Evolutionary conservation across 2,797 vertebrate genomes (phyloP).

Genomic region (Pelochelys cantorii): DNA sequence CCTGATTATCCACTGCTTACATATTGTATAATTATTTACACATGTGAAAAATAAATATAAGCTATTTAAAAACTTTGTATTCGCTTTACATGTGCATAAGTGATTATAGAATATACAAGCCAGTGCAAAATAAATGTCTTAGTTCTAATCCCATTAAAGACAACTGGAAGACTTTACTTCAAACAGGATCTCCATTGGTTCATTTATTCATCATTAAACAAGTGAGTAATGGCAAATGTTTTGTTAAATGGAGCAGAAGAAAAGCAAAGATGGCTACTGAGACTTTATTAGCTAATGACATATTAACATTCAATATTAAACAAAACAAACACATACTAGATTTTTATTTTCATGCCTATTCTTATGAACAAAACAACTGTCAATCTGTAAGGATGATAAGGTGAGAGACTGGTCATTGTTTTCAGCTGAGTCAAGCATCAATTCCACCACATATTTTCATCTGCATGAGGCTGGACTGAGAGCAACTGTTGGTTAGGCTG

Average conservation of each 20-base stretch:
- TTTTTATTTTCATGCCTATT: background rate
- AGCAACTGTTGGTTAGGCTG: background rate
- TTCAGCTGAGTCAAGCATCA: background rate
- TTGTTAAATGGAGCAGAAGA: background rate
- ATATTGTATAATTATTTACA: background rate
- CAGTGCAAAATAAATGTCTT: background rate
- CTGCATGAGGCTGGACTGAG: background rate
- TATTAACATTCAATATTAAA: background rate
- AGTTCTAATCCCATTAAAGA: background rate
- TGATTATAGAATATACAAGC: background rate
- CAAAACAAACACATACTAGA: background rate
- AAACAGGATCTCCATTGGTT: background rate
- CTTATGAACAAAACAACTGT: background rate
- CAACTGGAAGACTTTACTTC: background rate
- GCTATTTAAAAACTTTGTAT: background rate
- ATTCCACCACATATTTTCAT: background rate
- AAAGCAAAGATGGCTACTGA: background rate
- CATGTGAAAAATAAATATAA: background rate
- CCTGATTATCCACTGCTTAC: background rate
- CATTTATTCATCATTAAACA: background rate
- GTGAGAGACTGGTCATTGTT: background rate
- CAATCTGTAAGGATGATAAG: background rate
- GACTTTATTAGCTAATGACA: background rate
- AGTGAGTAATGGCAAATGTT: background rate
- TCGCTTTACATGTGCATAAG: accelerated